Percentiles rank a stretch among this genome's conserved stretches.
Conservation (phyloP, 2,113 vertebrate species). For the Varanus salvator region DNA sequence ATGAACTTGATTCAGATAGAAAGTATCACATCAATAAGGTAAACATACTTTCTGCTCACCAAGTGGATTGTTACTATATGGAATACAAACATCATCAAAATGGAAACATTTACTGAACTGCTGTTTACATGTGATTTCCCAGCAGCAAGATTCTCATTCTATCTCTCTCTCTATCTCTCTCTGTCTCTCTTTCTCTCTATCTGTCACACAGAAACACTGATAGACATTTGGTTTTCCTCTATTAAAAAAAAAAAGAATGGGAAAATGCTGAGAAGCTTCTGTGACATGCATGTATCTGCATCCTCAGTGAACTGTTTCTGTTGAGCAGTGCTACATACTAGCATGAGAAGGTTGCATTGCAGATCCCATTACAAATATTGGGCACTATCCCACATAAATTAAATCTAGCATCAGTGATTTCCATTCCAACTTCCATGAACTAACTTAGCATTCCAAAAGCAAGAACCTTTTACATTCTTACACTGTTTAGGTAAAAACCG, state of each 20-base stretch:
- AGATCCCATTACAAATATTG: background rate
- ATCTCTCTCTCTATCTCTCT: too few relatives aligned
- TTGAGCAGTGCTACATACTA: background rate
- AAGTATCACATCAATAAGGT: background rate
- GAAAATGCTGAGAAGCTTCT: background rate
- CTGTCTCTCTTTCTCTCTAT: too few relatives aligned
- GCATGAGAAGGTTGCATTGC: background rate
- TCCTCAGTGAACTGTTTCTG: background rate
- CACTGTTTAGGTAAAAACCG: background rate
- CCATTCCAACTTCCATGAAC: constrained; percentile 63
- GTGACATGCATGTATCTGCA: background rate
- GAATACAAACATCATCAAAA: background rate
- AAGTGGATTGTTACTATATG: background rate
- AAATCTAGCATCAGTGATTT: background rate
- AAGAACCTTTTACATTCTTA: constrained; percentile 19
- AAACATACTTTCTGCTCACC: constrained; percentile 51
- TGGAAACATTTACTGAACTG: constrained; percentile 1
- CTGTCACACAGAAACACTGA: too few relatives aligned
- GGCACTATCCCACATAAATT: constrained; percentile 14
- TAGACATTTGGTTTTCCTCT: background rate
- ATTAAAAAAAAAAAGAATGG: background rate
- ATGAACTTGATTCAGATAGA: fast-evolving
- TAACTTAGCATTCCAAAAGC: constrained; percentile 50
- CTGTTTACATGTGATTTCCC: background rate
- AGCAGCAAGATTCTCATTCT: background rate